Conservation (phyloP, 2,113 vertebrate genomes). For the Balaeniceps rex region DNA sequence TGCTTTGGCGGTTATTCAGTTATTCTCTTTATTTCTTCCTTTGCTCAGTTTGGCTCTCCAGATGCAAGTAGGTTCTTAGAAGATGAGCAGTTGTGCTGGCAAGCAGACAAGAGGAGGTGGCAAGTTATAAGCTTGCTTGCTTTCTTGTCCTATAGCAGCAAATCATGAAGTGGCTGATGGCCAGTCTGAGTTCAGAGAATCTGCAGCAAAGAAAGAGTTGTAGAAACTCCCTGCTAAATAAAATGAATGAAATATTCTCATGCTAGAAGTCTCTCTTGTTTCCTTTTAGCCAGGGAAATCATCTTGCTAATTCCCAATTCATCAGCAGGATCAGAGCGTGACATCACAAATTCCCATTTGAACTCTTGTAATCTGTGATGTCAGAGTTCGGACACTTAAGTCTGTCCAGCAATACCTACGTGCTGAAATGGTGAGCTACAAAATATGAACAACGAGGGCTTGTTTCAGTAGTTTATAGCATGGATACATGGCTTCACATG, state of each 20-base stretch:
- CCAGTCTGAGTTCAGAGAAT: neutral
- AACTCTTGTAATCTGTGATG: neutral
- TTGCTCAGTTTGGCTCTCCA: neutral
- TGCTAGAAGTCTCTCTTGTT: neutral
- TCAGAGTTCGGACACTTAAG: neutral
- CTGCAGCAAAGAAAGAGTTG: neutral
- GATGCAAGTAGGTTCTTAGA: neutral
- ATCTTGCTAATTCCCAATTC: neutral
- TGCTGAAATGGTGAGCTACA: neutral
- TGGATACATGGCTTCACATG: accelerated
- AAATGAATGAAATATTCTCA: neutral
- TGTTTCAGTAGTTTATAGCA: neutral
- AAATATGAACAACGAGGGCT: neutral
- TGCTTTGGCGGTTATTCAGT: too few species aligned
- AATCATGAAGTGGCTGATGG: neutral
- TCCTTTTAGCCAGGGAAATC: neutral
- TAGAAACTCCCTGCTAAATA: neutral
- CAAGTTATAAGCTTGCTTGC: neutral
- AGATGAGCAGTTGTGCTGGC: neutral
- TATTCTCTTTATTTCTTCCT: too few species aligned
- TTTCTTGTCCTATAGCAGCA: neutral
- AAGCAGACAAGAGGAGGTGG: neutral
- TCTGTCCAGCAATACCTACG: neutral
- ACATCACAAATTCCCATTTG: neutral
- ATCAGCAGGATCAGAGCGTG: neutral